Evolutionary conservation across 2,113 vertebrate genomes (phyloP).

Genomic region (Macquaria ambigua): DNA sequence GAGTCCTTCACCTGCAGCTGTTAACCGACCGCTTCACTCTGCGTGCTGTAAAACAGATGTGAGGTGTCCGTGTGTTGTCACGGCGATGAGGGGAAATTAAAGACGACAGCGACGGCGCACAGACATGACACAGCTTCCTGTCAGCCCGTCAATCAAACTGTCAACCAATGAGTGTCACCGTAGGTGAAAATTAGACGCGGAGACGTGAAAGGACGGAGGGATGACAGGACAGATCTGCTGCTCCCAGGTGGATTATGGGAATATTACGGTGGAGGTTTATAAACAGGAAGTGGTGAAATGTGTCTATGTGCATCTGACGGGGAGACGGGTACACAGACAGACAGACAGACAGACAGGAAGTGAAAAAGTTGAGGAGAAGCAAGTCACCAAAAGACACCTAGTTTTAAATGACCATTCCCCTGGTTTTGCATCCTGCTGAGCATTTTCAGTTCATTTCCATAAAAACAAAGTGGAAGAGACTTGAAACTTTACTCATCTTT

Average conservation of each 20-base stretch:
- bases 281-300: slow-evolving; percentile 17
- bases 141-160: slow-evolving; percentile 73
- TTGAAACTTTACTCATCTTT: neutral
- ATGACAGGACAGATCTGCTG: slow-evolving; percentile 28
- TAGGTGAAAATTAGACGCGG: slow-evolving; percentile 47
- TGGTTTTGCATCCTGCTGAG: neutral
- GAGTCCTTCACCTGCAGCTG: slow-evolving; percentile 46
- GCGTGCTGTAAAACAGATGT: slow-evolving; percentile 52
- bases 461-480: too few species aligned
- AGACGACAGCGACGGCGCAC: slow-evolving; percentile 62
- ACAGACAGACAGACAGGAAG: neutral
- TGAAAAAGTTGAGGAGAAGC: neutral
- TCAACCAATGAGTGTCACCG: slow-evolving; percentile 63
- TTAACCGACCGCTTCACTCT: neutral
- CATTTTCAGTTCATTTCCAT: neutral
- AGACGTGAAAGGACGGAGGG: slow-evolving; percentile 19
- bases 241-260: slow-evolving; percentile 27
- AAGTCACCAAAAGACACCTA: neutral
- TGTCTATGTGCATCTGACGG: neutral
- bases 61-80: slow-evolving; percentile 58
- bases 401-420: neutral
- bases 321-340: neutral
- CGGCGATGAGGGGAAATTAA: slow-evolving; percentile 64
- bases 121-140: slow-evolving; percentile 56
- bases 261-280: neutral